Evolutionary conservation across 2,113 vertebrate species (phyloP).

Genomic region (Gobius niger): DNA sequence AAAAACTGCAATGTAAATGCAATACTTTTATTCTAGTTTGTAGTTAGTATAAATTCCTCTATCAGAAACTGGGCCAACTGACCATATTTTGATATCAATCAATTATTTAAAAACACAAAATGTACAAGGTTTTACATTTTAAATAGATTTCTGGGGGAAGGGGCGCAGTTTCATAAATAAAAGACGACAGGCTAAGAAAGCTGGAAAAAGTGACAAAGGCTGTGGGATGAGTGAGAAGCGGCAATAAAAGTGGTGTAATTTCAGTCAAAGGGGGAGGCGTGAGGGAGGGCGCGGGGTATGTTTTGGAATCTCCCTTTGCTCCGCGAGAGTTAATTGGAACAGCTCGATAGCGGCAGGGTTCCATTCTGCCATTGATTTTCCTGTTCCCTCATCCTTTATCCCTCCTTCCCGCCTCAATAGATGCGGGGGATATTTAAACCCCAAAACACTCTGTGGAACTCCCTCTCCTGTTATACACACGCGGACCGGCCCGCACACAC

Average conservation of each 20-base stretch:
- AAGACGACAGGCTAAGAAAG: slow-evolving; percentile 51
- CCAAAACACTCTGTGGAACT: slow-evolving; percentile 68
- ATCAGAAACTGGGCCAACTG: slow-evolving; percentile 20
- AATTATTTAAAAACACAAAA: slow-evolving; percentile 48
- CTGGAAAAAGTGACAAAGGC: slow-evolving; percentile 65
- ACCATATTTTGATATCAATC: slow-evolving; percentile 53
- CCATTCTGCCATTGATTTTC: slow-evolving; percentile 84
- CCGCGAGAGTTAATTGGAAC: slow-evolving; percentile 80
- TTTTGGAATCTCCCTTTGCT: slow-evolving; percentile 78
- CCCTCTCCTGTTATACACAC: slow-evolving; percentile 70
- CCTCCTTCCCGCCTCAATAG: slow-evolving; percentile 72
- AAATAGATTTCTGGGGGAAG: slow-evolving; percentile 49
- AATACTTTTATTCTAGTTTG: not conserved
- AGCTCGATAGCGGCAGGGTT: slow-evolving; percentile 82
- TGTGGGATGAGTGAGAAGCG: slow-evolving; percentile 57
- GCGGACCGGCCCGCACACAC: slow-evolving; percentile 21
- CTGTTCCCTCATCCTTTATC: slow-evolving; percentile 74
- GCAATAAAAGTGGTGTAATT: slow-evolving; percentile 66
- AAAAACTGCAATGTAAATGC: too few relatives aligned
- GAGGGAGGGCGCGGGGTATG: slow-evolving; percentile 57
- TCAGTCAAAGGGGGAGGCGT: slow-evolving; percentile 44
- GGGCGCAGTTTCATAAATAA: slow-evolving; percentile 53
- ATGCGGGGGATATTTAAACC: slow-evolving; percentile 74
- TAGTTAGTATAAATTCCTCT: slow-evolving; percentile 2
- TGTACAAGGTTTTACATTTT: slow-evolving; percentile 58